A percentile compares a stretch with the other conserved stretches of the same genome.
phyloP scores from a whole-genome alignment of 2,888 invertebrate genomes.

The Eupsilia transversa region DNA sequence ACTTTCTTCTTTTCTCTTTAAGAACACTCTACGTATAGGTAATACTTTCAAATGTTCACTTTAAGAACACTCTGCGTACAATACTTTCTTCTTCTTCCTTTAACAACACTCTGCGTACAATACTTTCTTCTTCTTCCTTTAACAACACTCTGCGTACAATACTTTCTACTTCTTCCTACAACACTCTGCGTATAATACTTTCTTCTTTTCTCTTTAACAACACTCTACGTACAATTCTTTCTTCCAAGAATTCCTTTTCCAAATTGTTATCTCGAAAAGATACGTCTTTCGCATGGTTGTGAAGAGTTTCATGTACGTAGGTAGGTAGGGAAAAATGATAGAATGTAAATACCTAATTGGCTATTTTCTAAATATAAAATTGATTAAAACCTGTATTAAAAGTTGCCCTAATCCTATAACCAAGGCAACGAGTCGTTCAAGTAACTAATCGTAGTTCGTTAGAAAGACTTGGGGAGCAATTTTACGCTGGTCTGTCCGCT shows the following conservation, averaged over 20 bases:
- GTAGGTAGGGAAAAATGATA: not conserved
- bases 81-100: not conserved
- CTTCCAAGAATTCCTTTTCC: not conserved
- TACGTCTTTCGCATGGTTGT: not conserved
- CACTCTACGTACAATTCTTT: not conserved
- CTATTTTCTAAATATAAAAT: too few species aligned
- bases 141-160: not conserved
- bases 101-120: not conserved
- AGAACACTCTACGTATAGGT: too few species aligned
- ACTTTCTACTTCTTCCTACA: not conserved
- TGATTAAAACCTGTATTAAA: too few species aligned
- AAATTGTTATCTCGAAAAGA: not conserved
- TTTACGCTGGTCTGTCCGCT: too few species aligned
- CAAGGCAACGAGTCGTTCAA: too few species aligned
- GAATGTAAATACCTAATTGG: not conserved
- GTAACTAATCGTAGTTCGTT: too few species aligned
- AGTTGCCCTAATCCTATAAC: too few species aligned
- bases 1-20: too few species aligned
- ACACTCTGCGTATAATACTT: not conserved
- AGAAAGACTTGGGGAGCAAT: too few species aligned
- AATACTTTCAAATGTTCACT: too few species aligned
- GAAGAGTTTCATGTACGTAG: not conserved
- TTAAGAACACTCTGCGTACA: not conserved
- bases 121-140: not conserved
- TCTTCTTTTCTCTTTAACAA: not conserved